Percentiles rank a stretch among this genome's conserved stretches.
Conservation (phyloP, 2,113 vertebrate species). For the Perca flavescens region DNA sequence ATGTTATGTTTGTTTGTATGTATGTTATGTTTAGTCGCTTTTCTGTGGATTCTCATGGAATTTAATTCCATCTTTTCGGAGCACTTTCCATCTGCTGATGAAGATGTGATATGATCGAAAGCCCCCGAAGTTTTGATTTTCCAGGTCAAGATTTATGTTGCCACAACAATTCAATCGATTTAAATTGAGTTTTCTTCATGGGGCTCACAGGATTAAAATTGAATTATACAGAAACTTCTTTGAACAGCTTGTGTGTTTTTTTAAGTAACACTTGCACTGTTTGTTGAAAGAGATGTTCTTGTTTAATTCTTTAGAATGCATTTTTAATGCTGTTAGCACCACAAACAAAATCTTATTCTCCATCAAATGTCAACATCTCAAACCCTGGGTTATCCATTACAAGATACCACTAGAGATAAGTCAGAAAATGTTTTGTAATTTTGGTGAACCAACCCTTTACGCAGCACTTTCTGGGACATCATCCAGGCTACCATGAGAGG, state of each 20-base stretch:
- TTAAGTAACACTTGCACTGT: no score
- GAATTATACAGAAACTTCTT: no score
- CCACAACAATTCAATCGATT: background rate
- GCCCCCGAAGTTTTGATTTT: background rate
- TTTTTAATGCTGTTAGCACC: background rate
- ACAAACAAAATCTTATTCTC: background rate
- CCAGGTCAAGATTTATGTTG: background rate
- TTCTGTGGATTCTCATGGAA: background rate
- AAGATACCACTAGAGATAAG: background rate
- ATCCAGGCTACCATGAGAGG: constrained; percentile 49
- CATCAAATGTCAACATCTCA: background rate
- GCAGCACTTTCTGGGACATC: constrained; percentile 44
- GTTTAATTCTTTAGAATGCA: background rate
- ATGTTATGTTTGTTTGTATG: no score
- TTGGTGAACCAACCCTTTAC: constrained; percentile 12
- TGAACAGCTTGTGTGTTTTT: no score
- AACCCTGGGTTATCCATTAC: background rate
- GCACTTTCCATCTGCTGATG: background rate
- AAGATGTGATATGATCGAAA: background rate
- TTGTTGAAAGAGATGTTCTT: background rate
- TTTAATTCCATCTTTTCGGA: background rate
- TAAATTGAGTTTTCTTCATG: background rate
- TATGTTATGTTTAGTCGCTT: background rate
- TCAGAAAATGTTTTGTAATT: background rate
- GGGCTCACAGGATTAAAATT: background rate